A percentile compares a stretch with the other conserved stretches of the same genome.
Conservation (phyloP, 1,140 invertebrate species). For the Bombus superbus region DNA sequence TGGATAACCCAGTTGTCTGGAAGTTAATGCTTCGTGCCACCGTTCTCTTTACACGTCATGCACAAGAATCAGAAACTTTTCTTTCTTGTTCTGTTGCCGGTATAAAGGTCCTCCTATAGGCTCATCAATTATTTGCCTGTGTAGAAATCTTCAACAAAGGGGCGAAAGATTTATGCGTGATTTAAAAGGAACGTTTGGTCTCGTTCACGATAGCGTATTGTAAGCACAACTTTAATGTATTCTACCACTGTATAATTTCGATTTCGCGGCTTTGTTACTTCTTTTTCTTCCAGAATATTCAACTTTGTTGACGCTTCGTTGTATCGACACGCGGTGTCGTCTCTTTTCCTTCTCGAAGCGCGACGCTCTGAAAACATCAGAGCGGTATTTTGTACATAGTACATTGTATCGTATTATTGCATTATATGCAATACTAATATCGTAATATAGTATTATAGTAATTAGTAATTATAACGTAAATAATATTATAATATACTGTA, state of each 20-base stretch:
- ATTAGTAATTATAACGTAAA: too few relatives aligned
- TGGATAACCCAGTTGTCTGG: neutral
- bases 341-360: neutral
- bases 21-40: constrained; percentile 4
- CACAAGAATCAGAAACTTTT: neutral
- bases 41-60: neutral
- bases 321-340: neutral
- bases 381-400: too few relatives aligned
- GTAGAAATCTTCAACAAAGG: constrained; percentile 5
- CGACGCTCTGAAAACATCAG: too few relatives aligned
- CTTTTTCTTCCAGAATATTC: neutral
- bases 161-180: neutral
- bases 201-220: too few relatives aligned
- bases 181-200: too few relatives aligned
- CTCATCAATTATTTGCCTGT: constrained; percentile 10
- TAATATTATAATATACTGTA: too few relatives aligned
- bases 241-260: constrained; percentile 7
- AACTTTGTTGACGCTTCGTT: neutral
- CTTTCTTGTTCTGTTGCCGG: neutral
- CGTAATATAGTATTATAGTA: too few relatives aligned
- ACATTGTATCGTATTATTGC: too few relatives aligned
- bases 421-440: too few relatives aligned
- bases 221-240: neutral
- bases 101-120: neutral
- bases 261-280: neutral